A percentile compares a stretch with the other conserved stretches of the same genome.
These are phyloP conservation scores for Scopus umbretta DNA, from an alignment of 2,113 vertebrate species.

Conservation along the genomic window DNA sequence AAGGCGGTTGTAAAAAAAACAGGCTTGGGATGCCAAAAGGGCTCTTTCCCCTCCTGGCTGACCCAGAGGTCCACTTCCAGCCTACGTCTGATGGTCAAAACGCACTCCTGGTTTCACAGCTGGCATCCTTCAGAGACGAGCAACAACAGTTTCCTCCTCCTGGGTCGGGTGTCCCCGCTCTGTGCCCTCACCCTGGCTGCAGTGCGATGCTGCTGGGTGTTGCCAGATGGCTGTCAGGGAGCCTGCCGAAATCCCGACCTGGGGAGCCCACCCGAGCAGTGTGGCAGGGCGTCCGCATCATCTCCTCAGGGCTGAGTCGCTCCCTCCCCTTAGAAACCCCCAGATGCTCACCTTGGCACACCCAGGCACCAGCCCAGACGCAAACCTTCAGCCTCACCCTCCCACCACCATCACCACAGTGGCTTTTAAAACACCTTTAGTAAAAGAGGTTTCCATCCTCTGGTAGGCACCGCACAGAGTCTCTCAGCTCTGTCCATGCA, in stretches of 20 bases:
- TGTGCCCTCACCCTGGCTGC: accelerated
- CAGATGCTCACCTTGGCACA: not conserved
- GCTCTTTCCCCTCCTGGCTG: not conserved
- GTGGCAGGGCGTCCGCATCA: accelerated
- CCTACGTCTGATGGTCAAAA: not conserved
- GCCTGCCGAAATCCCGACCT: not conserved
- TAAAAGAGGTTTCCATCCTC: not conserved
- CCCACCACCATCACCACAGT: not conserved
- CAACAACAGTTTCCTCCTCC: not conserved
- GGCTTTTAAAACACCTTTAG: not conserved
- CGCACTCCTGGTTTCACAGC: not conserved
- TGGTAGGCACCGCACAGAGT: not conserved
- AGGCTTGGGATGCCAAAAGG: not conserved
- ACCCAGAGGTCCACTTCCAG: not conserved
- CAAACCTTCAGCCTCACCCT: not conserved
- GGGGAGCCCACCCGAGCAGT: accelerated
- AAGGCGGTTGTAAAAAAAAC: not conserved
- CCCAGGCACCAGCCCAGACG: not conserved
- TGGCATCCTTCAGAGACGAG: not conserved
- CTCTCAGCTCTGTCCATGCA: constrained; percentile 25
- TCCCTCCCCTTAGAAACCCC: not conserved
- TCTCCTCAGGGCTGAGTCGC: accelerated
- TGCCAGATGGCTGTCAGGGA: not conserved
- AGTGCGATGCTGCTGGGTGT: not conserved
- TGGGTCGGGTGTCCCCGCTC: accelerated